A percentile compares a stretch with the other conserved stretches of the same genome.
These are phyloP conservation scores for Plecotus auritus DNA, from an alignment of 2,113 vertebrate genomes.

Conservation along the genomic window DNA sequence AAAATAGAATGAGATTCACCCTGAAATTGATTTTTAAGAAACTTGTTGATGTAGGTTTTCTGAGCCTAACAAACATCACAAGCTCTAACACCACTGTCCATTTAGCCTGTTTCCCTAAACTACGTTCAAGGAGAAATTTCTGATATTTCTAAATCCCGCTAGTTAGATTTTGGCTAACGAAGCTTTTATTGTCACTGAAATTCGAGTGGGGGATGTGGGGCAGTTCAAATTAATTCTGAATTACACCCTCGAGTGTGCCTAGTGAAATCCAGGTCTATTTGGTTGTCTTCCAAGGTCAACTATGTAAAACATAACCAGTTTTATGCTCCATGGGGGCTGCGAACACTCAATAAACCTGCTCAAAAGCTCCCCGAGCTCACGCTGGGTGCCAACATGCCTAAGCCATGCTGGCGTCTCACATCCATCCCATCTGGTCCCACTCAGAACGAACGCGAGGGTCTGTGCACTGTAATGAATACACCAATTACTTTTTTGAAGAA, in stretches of 20 bases:
- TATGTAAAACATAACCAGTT: background rate
- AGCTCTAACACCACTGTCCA: background rate
- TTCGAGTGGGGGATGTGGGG: background rate
- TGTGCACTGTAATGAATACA: background rate
- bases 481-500: conserved; percentile 3
- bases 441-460: background rate
- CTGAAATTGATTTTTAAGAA: background rate
- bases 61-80: background rate
- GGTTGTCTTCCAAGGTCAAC: background rate
- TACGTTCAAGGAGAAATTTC: background rate
- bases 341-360: background rate
- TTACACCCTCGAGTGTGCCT: background rate
- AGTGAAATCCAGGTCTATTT: background rate
- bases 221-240: conserved; percentile 3
- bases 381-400: background rate
- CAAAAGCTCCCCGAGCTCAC: background rate
- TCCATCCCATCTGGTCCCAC: background rate
- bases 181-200: background rate
- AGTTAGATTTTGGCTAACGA: background rate
- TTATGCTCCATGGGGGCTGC: background rate
- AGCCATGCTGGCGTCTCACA: background rate
- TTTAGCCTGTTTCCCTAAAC: background rate
- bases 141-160: conserved; percentile 1
- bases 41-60: background rate
- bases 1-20: background rate